Conservation (phyloP, 1,140 invertebrate species). For the Ylistrum balloti region DNA sequence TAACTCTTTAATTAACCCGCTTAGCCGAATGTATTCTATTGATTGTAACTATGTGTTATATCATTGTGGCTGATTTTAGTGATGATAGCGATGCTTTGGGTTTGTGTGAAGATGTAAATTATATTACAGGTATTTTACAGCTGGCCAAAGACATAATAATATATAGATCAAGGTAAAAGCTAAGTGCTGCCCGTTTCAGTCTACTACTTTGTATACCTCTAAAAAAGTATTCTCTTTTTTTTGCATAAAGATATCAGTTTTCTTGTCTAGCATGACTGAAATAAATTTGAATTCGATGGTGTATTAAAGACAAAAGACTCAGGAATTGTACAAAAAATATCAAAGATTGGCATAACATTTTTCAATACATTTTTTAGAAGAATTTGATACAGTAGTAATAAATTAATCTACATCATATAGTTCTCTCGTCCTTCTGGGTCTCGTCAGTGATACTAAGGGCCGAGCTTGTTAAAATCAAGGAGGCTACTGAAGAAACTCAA, state of each 20-base stretch:
- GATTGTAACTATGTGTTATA: background rate
- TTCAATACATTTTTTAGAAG: too few relatives aligned
- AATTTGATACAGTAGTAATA: too few relatives aligned
- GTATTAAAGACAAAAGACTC: too few relatives aligned
- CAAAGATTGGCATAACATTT: too few relatives aligned
- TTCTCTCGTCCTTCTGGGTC: too few relatives aligned
- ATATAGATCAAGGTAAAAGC: background rate
- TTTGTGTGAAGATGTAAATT: background rate
- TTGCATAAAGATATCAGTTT: background rate
- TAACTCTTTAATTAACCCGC: slow-evolving; percentile 34
- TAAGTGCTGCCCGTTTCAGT: background rate
- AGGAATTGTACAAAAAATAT: too few relatives aligned
- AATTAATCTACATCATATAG: too few relatives aligned
- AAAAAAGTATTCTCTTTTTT: background rate
- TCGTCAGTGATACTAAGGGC: too few relatives aligned
- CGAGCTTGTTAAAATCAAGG: too few relatives aligned
- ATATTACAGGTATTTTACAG: background rate
- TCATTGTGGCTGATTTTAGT: background rate
- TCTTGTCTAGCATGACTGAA: too few relatives aligned
- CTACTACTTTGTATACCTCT: background rate
- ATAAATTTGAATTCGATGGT: too few relatives aligned
- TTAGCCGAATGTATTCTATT: background rate
- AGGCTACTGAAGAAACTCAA: too few relatives aligned
- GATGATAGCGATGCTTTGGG: background rate
- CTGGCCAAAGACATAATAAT: background rate